These are phyloP conservation scores for Antennarius striatus DNA, from an alignment of 2,113 vertebrate species.

Conservation along the genomic window DNA sequence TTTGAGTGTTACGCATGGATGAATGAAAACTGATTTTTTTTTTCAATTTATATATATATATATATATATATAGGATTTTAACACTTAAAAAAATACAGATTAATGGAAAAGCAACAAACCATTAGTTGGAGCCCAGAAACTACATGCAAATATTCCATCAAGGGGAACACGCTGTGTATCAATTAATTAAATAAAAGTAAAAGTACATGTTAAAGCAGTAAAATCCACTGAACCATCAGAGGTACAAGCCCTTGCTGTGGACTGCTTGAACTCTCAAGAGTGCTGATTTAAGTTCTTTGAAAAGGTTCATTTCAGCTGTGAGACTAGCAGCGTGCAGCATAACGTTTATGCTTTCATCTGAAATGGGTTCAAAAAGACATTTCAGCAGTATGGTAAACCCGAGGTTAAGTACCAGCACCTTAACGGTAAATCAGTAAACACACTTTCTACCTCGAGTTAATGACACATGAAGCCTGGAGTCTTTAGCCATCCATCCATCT, in stretches of 20 bases:
- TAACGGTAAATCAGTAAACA: slow-evolving; percentile 8
- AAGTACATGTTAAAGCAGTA: slow-evolving; percentile 11
- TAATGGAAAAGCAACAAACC: not conserved
- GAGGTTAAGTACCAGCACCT: slow-evolving; percentile 3
- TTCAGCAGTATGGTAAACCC: not conserved
- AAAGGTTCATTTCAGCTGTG: not conserved
- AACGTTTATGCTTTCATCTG: too few relatives aligned
- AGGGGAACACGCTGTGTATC: not conserved
- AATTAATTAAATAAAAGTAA: not conserved
- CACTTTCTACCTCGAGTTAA: not conserved
- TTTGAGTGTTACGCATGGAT: too few relatives aligned
- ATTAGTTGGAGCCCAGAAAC: not conserved
- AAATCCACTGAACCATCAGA: slow-evolving; percentile 1
- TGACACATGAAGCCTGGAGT: slow-evolving; percentile 2
- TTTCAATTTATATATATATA: too few relatives aligned
- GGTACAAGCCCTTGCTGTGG: not conserved
- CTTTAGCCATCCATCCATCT: slow-evolving; percentile 17
- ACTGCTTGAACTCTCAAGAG: not conserved
- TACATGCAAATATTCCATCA: not conserved
- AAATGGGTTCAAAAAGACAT: not conserved
- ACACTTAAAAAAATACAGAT: not conserved
- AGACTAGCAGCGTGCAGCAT: too few relatives aligned
- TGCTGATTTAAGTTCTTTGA: not conserved
- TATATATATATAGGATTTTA: too few relatives aligned
- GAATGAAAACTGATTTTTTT: not conserved